These are phyloP conservation scores for Melinopterus prodromus DNA, from an alignment of 2,888 invertebrate species.

Conservation along the genomic window DNA sequence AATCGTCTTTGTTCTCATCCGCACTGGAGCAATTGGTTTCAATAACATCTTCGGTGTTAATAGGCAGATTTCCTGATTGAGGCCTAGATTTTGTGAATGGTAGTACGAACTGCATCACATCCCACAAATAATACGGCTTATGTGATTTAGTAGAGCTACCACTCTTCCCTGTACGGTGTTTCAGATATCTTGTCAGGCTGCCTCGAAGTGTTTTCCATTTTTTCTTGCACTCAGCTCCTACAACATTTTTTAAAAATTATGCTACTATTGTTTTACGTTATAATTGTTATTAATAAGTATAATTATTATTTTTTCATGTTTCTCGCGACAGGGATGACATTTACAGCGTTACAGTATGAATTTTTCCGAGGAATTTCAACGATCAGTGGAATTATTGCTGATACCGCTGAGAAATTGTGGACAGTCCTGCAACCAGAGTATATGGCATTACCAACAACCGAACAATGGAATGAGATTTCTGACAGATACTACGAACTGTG, in stretches of 20 bases:
- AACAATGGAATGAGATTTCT: slow-evolving; percentile 34
- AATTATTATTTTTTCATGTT: slow-evolving; percentile 26
- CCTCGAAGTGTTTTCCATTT: slow-evolving; percentile 22
- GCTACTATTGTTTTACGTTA: background rate
- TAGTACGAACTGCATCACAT: slow-evolving; percentile 22
- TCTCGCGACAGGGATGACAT: slow-evolving; percentile 25
- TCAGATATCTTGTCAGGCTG: slow-evolving; percentile 5
- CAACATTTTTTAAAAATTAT: background rate
- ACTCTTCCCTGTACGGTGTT: slow-evolving; percentile 10
- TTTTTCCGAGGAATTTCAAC: slow-evolving; percentile 27
- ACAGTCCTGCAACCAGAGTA: slow-evolving; percentile 35
- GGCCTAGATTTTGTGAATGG: slow-evolving; percentile 10
- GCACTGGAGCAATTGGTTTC: slow-evolving; percentile 5
- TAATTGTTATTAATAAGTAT: slow-evolving; percentile 9
- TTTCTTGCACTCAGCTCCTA: slow-evolving; percentile 14
- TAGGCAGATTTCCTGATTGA: slow-evolving; percentile 19
- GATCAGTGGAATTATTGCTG: slow-evolving; percentile 4
- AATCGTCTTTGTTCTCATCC: slow-evolving; percentile 8
- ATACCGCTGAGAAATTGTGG: slow-evolving; percentile 29
- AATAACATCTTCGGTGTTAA: slow-evolving; percentile 11
- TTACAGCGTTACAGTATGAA: background rate
- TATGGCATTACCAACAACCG: slow-evolving; percentile 37
- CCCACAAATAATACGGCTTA: slow-evolving; percentile 17
- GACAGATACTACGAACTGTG: slow-evolving; percentile 24
- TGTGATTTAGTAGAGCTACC: slow-evolving; percentile 6